phyloP scores from a whole-genome alignment of 2,888 invertebrate genomes.

The Microctonus aethiopoides region DNA sequence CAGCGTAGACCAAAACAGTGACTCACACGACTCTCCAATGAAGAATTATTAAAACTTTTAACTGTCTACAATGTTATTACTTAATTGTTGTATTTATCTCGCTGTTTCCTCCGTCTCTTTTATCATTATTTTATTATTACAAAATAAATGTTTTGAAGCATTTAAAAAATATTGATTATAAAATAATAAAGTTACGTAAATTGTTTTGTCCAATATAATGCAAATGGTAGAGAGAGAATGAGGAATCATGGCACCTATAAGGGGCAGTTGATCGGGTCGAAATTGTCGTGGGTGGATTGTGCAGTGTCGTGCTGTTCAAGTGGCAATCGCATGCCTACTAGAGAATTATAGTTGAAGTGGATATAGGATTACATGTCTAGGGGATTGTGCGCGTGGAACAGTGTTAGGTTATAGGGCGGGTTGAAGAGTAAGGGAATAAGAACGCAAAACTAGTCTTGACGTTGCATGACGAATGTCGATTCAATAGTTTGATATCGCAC shows the following conservation, averaged over 20 bases:
- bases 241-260: background rate
- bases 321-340: slow-evolving; percentile 61
- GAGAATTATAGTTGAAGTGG: slow-evolving; percentile 62
- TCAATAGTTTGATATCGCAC: slow-evolving; percentile 62
- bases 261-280: slow-evolving; percentile 26
- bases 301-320: slow-evolving; percentile 58
- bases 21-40: slow-evolving; percentile 7
- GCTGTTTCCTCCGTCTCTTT: background rate
- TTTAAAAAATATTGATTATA: too few species aligned
- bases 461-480: slow-evolving; percentile 63
- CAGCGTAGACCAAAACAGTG: background rate
- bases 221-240: background rate
- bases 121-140: too few species aligned
- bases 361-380: slow-evolving; percentile 52
- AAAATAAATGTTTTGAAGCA: too few species aligned
- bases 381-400: slow-evolving; percentile 30
- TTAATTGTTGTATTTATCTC: background rate
- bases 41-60: slow-evolving; percentile 23
- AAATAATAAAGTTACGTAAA: background rate
- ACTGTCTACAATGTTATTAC: background rate
- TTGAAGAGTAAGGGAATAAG: slow-evolving; percentile 50
- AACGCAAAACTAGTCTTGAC: slow-evolving; percentile 41
- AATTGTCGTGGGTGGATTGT: slow-evolving; percentile 40
- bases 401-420: slow-evolving; percentile 22
- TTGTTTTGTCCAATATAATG: background rate